Percentiles rank a stretch among this genome's conserved stretches.
phyloP scores from a whole-genome alignment of 2,113 vertebrate species.

The Bostrychus sinensis region DNA sequence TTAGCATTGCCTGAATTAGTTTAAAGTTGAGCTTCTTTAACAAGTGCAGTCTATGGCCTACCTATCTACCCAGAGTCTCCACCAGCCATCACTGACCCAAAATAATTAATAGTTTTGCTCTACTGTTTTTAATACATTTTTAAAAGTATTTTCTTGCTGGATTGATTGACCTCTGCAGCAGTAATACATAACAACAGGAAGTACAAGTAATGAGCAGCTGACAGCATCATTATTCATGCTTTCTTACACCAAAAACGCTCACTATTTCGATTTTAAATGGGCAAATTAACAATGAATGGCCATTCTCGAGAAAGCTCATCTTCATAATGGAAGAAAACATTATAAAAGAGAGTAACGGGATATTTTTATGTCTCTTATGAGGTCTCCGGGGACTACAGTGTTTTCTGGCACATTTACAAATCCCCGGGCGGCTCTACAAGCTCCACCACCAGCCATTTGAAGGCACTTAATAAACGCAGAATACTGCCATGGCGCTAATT shows the following conservation, averaged over 20 bases:
- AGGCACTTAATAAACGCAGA: constrained; percentile 55
- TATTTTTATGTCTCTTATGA: constrained; percentile 36
- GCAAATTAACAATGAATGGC: background rate
- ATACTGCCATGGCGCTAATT: constrained; percentile 56
- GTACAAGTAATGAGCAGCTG: background rate
- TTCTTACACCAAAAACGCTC: background rate
- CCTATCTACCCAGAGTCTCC: no score
- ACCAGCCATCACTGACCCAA: no score
- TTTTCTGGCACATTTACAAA: constrained; percentile 22
- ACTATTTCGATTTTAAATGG: background rate
- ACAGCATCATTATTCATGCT: background rate
- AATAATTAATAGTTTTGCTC: no score
- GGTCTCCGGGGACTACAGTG: constrained; percentile 33
- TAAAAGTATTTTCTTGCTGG: no score
- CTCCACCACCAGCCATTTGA: constrained; percentile 51
- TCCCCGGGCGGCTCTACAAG: constrained; percentile 49
- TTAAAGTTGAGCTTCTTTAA: no score
- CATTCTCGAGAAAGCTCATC: background rate
- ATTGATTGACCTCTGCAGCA: no score
- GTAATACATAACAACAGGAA: no score
- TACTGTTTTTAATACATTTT: no score
- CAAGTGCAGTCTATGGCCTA: no score
- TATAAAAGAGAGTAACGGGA: constrained; percentile 18
- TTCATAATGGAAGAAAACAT: constrained; percentile 14
- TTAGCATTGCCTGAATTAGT: no score